phyloP scores from a whole-genome alignment of 2,888 invertebrate genomes.

The Shargacucullia verbasci region DNA sequence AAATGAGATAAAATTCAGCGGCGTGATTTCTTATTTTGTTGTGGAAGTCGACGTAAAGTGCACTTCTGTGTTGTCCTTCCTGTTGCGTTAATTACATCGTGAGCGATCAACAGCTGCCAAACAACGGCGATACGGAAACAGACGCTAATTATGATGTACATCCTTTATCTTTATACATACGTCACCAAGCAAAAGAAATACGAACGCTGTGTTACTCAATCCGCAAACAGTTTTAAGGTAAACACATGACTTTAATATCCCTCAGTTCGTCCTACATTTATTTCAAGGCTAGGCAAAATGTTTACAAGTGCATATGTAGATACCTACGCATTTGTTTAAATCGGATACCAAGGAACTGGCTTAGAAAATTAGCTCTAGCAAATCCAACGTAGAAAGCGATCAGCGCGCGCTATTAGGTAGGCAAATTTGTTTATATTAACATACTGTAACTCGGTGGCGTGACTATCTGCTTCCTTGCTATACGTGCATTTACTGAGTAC shows the following conservation, averaged over 20 bases:
- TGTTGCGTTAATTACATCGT: conserved; percentile 50
- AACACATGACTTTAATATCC: no score
- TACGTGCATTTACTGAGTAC: conserved; percentile 45
- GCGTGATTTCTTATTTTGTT: conserved; percentile 50
- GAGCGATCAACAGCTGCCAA: conserved; percentile 33
- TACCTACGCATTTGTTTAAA: conserved; percentile 11
- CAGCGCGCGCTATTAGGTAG: conserved; percentile 59
- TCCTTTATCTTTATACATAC: no score
- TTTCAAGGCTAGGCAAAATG: no score
- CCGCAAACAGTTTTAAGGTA: conserved; percentile 9
- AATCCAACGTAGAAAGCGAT: conserved; percentile 47
- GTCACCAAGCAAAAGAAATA: conserved; percentile 7
- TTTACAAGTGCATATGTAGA: background rate
- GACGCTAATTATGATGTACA: no score
- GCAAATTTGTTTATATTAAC: conserved; percentile 65
- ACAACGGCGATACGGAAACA: background rate
- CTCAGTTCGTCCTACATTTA: no score
- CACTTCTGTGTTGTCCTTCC: conserved; percentile 52
- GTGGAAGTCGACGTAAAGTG: conserved; percentile 47
- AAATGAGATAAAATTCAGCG: conserved; percentile 62
- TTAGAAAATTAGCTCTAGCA: conserved; percentile 44
- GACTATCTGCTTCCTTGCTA: conserved; percentile 45
- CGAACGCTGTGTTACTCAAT: conserved; percentile 2
- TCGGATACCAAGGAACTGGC: conserved; percentile 30
- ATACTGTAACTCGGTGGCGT: conserved; percentile 55